phyloP scores from a whole-genome alignment of 2,797 vertebrate species.

The Poeciliopsis turneri region DNA sequence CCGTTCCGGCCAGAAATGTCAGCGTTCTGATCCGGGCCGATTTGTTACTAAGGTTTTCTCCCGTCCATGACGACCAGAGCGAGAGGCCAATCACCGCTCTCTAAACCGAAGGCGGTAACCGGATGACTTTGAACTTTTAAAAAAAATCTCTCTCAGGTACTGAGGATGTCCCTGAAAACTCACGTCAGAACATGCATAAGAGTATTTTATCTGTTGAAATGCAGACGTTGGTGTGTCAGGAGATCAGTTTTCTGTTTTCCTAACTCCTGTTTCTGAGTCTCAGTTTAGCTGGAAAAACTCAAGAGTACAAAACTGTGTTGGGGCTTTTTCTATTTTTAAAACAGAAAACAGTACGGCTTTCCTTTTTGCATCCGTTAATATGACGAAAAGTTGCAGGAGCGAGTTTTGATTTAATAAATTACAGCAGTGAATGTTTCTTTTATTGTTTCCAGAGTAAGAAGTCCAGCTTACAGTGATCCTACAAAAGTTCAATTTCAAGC shows the following conservation, averaged over 20 bases:
- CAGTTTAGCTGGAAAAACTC: neutral
- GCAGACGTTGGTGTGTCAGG: neutral
- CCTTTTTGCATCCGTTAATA: neutral
- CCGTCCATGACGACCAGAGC: constrained; percentile 54
- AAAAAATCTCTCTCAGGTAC: constrained; percentile 4
- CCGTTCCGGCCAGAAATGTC: constrained; percentile 38
- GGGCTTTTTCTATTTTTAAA: neutral
- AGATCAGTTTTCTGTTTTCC: constrained; percentile 17
- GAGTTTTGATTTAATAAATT: neutral
- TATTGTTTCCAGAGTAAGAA: neutral
- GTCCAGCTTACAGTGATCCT: neutral
- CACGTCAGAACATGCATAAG: constrained; percentile 20
- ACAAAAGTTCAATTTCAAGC: neutral
- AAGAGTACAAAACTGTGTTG: neutral
- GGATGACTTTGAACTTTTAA: constrained; percentile 36
- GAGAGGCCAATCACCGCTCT: constrained; percentile 47
- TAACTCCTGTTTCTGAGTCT: neutral
- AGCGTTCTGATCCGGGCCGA: constrained; percentile 39
- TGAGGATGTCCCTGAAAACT: constrained; percentile 27
- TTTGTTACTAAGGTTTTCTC: constrained; percentile 62
- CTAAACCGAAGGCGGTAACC: constrained; percentile 6
- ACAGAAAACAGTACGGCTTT: neutral
- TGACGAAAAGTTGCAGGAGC: neutral
- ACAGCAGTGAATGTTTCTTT: neutral
- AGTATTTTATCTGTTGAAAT: neutral